Base-by-base conservation (phyloP, 2,888 invertebrate genomes). In the Caenorhabditis uteleia region DNA sequence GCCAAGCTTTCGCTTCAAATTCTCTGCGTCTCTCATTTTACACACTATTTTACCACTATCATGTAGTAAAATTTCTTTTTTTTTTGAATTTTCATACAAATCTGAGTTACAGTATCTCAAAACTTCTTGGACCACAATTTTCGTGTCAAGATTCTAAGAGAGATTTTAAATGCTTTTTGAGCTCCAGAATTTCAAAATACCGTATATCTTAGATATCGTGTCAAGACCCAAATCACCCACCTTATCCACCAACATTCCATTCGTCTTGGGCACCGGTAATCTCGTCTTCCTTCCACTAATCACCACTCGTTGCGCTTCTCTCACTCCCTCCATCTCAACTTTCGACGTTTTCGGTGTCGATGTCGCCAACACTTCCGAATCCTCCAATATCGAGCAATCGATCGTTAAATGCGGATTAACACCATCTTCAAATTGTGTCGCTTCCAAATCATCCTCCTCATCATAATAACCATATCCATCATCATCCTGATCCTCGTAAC, bases 311-410 rank as follows among this genome's bases (percentile, higher is more conserved):
- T 46, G 36, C 7, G 56, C 56, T 16, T 18, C 26, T 34, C 57
- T 36, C 12, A 47, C 43, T 38, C 44, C 42, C 2, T 39, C 56
- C 45, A 60, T 49, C 3, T 46, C 33, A 18, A 58, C 36, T 1
- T 40, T 31, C 8, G 64, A 64, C 34, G 54, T 49, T 25, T 54
- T 64, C 10, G 64, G 64, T 34, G 64, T 64, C 1, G 64, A 64
- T 1, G 64, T 64, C 20, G 61, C 61, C 2, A 55, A 39, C 14
- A 55, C 61, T 34, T 27, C 25, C 6, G 53, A 54, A 39, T 54
- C 49, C 23, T 36, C 33, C 26, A 40, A 7, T 36, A 57, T 64
- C 14, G 62, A 64, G 34, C 65, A 65, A 29, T 65, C 65, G 20
- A 65, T 65, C 0, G 65, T 64, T 10, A 64, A n/a, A n/a, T 64